phyloP scores from a whole-genome alignment of 2,888 invertebrate species.

The Lucinisca nassula region DNA sequence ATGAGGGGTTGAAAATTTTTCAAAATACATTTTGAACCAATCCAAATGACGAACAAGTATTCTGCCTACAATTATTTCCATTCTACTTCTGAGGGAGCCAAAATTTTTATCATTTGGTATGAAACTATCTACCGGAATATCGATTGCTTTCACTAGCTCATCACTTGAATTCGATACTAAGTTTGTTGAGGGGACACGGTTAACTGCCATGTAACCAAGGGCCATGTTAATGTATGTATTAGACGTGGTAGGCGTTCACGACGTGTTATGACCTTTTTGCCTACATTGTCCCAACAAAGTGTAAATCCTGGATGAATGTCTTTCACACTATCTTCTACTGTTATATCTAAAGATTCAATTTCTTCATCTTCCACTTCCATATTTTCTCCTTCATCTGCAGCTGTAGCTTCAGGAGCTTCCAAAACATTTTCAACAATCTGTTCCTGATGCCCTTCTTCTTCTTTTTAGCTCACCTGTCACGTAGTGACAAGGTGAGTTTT shows the following conservation, averaged over 20 bases:
- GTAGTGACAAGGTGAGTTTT: too few relatives aligned
- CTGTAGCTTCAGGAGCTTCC: too few relatives aligned
- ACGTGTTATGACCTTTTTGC: slow-evolving; percentile 29
- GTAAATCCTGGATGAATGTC: slow-evolving; percentile 43
- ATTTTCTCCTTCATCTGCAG: too few relatives aligned
- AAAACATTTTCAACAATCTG: too few relatives aligned
- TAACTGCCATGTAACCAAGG: slow-evolving; percentile 50
- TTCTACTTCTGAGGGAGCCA: neutral
- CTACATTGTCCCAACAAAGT: slow-evolving; percentile 56
- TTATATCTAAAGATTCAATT: neutral
- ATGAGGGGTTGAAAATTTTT: slow-evolving; percentile 8
- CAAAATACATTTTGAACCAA: slow-evolving; percentile 44
- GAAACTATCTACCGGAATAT: slow-evolving; percentile 17
- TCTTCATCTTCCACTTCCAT: too few relatives aligned
- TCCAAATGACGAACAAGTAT: slow-evolving; percentile 34
- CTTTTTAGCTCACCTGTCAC: too few relatives aligned
- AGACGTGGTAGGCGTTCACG: neutral
- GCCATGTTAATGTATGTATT: slow-evolving; percentile 57
- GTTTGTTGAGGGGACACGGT: slow-evolving; percentile 24
- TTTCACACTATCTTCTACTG: too few relatives aligned
- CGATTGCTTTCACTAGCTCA: slow-evolving; percentile 17
- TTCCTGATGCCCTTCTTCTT: too few relatives aligned
- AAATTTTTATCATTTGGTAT: slow-evolving; percentile 23
- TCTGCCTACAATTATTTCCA: slow-evolving; percentile 32
- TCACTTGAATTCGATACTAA: slow-evolving; percentile 23